Base-by-base conservation (phyloP, 2,797 vertebrate species). In the Lithobates pipiens region DNA sequence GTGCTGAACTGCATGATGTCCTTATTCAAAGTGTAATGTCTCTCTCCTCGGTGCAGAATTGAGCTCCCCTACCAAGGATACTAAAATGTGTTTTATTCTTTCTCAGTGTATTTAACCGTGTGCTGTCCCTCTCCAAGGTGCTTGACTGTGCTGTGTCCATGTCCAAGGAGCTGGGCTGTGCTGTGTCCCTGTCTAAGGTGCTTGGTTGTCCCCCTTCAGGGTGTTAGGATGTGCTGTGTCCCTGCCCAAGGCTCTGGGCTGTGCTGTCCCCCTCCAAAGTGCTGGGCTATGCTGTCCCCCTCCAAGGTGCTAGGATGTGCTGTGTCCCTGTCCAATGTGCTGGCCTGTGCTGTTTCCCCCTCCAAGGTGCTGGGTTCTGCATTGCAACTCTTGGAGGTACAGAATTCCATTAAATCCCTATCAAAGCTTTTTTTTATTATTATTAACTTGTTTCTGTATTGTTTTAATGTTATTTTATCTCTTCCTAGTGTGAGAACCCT, bases 261-360 rank as follows among this genome's bases (percentile, higher is more conserved):
- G 0, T n/a, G 23, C 1, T 6, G 1, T 8, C 23, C 7, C 2
- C n/a, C 1, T n/a, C 57, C 57, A 23, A n/a, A 0, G 57, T 23
- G 57, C 57, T 23, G 2, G 1, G 2, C 3, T 36, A 0, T 57
- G 15, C n/a, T n/a, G 8, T n/a, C 32, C 4, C 9, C 1, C 1
- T 5, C 57, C 16, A 57, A 23, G 0, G 8, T 18, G 21, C 57
- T 23, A 0, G 3, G 5, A 21, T 61, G 23, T 1, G 7, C 21
- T 11, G 13, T 42, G 73, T 25, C 27, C 10, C 63, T 73, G 11
- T 82, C 79, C 74, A 72, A 21, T 68, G 79, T 72, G 46, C 73
- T 86, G 74, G 82, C 36, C 10, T 32, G 13, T 27, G 21, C 23
- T 23, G 23, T 76, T 46, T 54, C n/a, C 29, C 25, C n/a, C 15